A percentile compares a stretch with the other conserved stretches of the same genome.
phyloP scores from a whole-genome alignment of 30 jellyfish, hydroid and myxozoan genomes.

The Cassiopea xamachana region DNA sequence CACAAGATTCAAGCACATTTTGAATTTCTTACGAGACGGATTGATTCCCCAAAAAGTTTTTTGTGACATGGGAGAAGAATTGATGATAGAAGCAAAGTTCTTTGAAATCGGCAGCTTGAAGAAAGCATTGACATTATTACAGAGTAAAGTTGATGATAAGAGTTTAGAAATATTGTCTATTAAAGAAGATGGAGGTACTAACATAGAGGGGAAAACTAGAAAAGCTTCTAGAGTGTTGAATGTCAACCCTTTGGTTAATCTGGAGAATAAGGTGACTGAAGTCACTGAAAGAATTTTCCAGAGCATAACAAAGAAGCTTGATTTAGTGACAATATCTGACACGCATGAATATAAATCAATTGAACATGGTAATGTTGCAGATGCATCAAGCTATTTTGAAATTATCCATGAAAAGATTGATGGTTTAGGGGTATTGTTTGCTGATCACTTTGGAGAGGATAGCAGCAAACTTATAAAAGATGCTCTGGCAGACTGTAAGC shows the following conservation, averaged over 20 bases:
- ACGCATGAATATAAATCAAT: too few species aligned
- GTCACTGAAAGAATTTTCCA: background rate
- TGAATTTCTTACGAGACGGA: constrained; percentile 48
- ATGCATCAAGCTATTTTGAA: too few species aligned
- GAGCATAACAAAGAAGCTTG: background rate
- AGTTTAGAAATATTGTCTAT: background rate
- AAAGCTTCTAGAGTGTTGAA: background rate
- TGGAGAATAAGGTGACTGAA: background rate
- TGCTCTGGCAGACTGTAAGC: too few species aligned
- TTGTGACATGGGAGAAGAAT: constrained; percentile 25
- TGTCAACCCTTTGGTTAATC: background rate
- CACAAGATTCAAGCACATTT: constrained; percentile 19
- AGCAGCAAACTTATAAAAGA: too few species aligned
- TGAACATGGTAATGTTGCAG: too few species aligned
- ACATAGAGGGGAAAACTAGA: background rate
- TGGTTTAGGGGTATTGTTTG: too few species aligned
- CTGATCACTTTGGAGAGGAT: too few species aligned
- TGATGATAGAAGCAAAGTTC: constrained; percentile 16
- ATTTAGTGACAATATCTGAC: background rate
- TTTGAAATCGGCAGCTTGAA: background rate
- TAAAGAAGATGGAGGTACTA: background rate
- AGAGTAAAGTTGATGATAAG: background rate
- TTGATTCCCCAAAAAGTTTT: background rate
- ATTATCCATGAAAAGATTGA: too few species aligned
- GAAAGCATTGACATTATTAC: background rate